Percentiles rank a stretch among this genome's conserved stretches.
Conservation (phyloP, 2,797 vertebrate genomes). For the Spheniscus humboldti region DNA sequence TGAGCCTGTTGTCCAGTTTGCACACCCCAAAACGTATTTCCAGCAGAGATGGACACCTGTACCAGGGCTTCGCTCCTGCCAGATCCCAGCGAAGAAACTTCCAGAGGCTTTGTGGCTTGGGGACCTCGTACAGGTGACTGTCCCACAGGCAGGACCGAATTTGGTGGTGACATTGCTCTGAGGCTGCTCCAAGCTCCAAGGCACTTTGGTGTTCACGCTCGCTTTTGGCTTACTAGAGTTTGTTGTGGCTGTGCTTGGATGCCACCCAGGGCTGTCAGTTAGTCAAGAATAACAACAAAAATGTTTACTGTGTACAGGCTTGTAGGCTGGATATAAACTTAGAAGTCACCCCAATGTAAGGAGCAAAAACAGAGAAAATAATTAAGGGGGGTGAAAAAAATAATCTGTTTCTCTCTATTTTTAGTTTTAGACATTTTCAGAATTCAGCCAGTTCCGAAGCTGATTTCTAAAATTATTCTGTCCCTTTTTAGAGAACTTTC, state of each 20-base stretch:
- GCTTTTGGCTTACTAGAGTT: background rate
- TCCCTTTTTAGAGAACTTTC: slow-evolving; percentile 11
- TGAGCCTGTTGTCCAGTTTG: background rate
- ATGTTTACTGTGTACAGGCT: background rate
- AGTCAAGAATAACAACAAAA: background rate
- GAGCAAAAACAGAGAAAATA: background rate
- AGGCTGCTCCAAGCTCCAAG: accelerated
- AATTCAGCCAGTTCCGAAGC: background rate
- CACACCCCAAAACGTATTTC: background rate
- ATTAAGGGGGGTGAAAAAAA: background rate
- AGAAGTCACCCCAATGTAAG: background rate
- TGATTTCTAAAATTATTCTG: slow-evolving; percentile 23
- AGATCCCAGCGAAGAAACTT: background rate
- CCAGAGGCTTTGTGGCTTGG: accelerated
- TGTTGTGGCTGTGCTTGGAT: background rate
- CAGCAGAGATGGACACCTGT: background rate
- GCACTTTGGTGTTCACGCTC: accelerated
- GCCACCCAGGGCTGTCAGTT: background rate
- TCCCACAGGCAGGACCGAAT: background rate
- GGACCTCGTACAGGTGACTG: background rate
- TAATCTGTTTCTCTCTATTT: background rate
- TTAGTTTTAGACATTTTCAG: background rate
- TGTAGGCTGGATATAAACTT: background rate
- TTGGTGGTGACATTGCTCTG: accelerated
- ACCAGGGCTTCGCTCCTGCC: background rate